Conservation (phyloP, 37 sponge, comb jelly and placozoan genomes). For the Diacarnus erythraeanus region DNA sequence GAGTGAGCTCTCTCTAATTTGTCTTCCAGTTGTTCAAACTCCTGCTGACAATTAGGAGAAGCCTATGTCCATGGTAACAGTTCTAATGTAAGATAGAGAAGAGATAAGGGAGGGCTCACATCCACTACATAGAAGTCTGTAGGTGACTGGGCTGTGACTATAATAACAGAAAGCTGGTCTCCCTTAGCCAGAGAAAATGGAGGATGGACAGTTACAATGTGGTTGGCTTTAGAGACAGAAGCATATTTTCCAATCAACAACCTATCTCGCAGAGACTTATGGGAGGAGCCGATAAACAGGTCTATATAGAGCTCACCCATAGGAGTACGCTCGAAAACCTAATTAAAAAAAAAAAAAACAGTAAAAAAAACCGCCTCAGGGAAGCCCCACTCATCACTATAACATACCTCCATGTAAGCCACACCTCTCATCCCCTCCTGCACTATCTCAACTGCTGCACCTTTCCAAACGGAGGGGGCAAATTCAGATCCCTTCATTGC, state of each 20-base stretch:
- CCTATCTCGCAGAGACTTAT: not conserved
- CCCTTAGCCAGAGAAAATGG: conserved; percentile 1
- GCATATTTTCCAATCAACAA: not conserved
- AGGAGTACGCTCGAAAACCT: conserved; percentile 6
- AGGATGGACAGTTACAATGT: not conserved
- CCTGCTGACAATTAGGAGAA: not conserved
- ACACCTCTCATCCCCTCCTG: not conserved
- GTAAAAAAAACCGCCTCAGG: not conserved
- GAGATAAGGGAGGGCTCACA: conserved; percentile 13
- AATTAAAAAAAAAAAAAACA: not conserved
- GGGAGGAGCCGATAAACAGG: not conserved
- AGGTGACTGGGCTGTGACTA: conserved; percentile 19
- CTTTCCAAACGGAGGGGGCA: not conserved
- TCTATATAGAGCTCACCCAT: conserved; percentile 9
- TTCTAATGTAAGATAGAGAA: too few relatives aligned
- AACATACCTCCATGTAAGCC: not conserved
- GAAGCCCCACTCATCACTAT: not conserved
- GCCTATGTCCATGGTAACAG: too few relatives aligned
- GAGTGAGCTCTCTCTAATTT: not conserved
- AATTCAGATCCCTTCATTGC: not conserved
- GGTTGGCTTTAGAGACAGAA: not conserved
- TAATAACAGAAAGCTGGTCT: conserved; percentile 6
- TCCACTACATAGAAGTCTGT: conserved; percentile 20
- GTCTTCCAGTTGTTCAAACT: not conserved
- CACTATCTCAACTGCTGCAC: not conserved